Base-by-base conservation (phyloP, 2,888 invertebrate species). In the Pinctada fucata region DNA sequence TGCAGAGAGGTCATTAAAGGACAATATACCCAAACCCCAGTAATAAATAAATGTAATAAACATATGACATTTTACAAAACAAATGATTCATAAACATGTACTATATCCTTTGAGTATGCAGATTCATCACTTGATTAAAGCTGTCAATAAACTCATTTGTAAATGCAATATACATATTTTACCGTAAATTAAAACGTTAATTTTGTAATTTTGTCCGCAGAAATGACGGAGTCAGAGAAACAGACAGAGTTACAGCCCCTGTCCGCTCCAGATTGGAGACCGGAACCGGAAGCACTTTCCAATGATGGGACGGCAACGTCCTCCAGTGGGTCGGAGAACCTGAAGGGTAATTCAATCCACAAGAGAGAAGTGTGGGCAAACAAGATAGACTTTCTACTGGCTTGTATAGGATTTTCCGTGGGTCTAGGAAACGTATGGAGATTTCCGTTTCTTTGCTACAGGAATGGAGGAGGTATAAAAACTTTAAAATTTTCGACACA, bases 401-500 rank as follows among this genome's bases (percentile, higher is more conserved):
- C 87, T 8, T 86, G 86, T 63, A 82, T 88, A 73, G 87, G 87
- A 8, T 88, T 84, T 73, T 86, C 87, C 8, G 86, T 88, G 3
- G 87, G 87, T 1, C 83, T 88, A 10, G 88, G 87, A 68, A 88
- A 88, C 71, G 88, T 88, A 47, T 95, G 95, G 95, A 91, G 94
- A 80, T 95, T 95, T 91, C 95, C 95, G 3, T 95, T 95, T 83
- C 82, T 91, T 65, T 90, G 89, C 75, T 90, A 91, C 81, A 84
- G 82, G 69, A 90, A 91, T 80, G 90, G 90, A 10, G 87, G 87
- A 73, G 86, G 88, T 88, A 73, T 16, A 65, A 45, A 48, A 10
- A 13, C 2, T 50, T n/a, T 2, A 10, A 47, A 63, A 63, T 13
- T n/a, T 16, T 16, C 13, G 16, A 45, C 68, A 68, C n/a, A 68